Evolutionary conservation across 2,888 invertebrate species (phyloP).

Genomic region (Agonopterix heracliana): DNA sequence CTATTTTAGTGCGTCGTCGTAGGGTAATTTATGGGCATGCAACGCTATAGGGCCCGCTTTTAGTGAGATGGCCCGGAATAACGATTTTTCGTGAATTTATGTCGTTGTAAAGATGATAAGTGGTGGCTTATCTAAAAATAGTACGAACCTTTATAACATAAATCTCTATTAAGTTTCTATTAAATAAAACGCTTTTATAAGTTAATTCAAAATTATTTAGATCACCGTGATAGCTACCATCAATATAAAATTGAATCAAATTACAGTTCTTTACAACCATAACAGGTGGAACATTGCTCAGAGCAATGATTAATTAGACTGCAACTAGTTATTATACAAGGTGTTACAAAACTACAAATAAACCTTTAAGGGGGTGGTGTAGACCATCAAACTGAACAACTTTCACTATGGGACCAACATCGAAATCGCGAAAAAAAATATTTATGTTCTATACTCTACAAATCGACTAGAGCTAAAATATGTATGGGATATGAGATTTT

Average conservation of each 20-base stretch:
- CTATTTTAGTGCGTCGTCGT: constrained; percentile 70
- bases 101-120: constrained; percentile 44
- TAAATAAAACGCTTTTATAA: no score
- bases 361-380: no score
- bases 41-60: constrained; percentile 56
- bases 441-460: no score
- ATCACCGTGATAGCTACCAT: constrained; percentile 1
- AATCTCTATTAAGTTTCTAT: constrained; percentile 8
- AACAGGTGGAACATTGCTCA: constrained; percentile 21
- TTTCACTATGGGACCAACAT: no score
- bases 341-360: no score
- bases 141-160: constrained; percentile 5
- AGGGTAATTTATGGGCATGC: constrained; percentile 67
- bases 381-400: no score
- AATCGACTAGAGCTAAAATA: no score
- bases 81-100: constrained; percentile 60
- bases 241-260: constrained; percentile 31
- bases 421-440: no score
- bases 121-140: constrained; percentile 14
- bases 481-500: no score
- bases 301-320: constrained; percentile 17
- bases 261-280: constrained; percentile 23
- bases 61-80: constrained; percentile 60
- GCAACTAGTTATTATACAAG: no score
- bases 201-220: no score